phyloP scores from a whole-genome alignment of 2,888 invertebrate genomes.

The Macaria liturata region DNA sequence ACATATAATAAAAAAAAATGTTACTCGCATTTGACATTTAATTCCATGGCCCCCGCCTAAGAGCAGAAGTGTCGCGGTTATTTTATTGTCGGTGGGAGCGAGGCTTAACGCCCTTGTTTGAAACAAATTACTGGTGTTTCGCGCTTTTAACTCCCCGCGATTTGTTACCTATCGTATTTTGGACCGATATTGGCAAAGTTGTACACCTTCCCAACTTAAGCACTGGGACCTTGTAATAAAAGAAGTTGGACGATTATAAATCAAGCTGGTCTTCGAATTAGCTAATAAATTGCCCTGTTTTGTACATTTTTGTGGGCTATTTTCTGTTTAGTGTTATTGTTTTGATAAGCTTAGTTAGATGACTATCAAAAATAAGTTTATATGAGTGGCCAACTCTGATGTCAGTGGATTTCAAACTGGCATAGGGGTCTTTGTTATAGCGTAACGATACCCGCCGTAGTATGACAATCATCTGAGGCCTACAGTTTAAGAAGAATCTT shows the following conservation, averaged over 20 bases:
- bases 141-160: conserved; percentile 57
- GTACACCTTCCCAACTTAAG: conserved; percentile 28
- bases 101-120: conserved; percentile 70
- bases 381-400: no score
- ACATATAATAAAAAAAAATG: no score
- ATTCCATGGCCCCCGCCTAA: conserved; percentile 45
- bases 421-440: no score
- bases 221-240: conserved; percentile 15
- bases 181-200: conserved; percentile 68
- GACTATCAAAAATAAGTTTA: no score
- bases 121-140: conserved; percentile 56
- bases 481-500: no score
- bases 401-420: no score
- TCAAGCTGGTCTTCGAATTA: conserved; percentile 13
- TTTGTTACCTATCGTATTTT: conserved; percentile 63
- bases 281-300: neutral
- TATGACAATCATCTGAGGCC: no score
- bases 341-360: no score
- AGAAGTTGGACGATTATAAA: conserved; percentile 18
- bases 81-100: conserved; percentile 63
- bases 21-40: neutral
- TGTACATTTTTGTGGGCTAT: no score
- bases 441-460: no score
- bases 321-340: no score
- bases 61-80: conserved; percentile 60